Conservation (phyloP, 2,888 invertebrate genomes). For the Caenorhabditis plicata region DNA sequence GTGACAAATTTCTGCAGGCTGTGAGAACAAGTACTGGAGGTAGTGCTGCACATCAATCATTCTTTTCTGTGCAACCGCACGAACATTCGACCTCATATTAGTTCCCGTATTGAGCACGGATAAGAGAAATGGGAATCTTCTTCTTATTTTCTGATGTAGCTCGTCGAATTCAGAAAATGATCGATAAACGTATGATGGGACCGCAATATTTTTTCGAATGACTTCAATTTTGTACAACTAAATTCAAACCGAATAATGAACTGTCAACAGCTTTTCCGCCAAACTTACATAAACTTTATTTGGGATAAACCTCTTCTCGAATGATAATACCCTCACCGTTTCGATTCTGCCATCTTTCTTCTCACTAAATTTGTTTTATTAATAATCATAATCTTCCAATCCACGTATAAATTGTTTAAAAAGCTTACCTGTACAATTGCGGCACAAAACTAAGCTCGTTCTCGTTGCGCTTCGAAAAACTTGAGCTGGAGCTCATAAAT, state of each 20-base stretch:
- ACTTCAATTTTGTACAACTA: constrained; percentile 61
- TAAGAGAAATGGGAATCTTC: constrained; percentile 67
- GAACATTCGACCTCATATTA: constrained; percentile 80
- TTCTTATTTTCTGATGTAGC: constrained; percentile 87
- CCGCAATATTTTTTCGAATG: constrained; percentile 38
- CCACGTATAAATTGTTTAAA: constrained; percentile 7
- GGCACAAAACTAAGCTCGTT: constrained; percentile 85
- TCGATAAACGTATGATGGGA: constrained; percentile 81
- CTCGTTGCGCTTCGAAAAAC: constrained; percentile 27
- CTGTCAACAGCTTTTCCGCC: no score
- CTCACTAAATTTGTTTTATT: no score
- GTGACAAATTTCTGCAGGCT: constrained; percentile 91
- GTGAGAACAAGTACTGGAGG: constrained; percentile 80
- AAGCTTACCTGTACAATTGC: constrained; percentile 83
- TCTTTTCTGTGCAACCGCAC: constrained; percentile 90
- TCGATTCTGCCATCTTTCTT: constrained; percentile 83
- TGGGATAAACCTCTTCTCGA: constrained; percentile 91
- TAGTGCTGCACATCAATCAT: constrained; percentile 85
- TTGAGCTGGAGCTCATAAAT: constrained; percentile 26
- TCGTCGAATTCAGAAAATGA: constrained; percentile 96
- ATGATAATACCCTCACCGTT: constrained; percentile 82
- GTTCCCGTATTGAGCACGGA: constrained; percentile 28
- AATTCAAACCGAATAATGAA: no score
- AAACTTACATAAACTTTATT: constrained; percentile 88
- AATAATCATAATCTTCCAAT: constrained; percentile 6